Evolutionary conservation across 2,888 invertebrate species (phyloP), one percentile per base, ranked within the genome.

Genomic region (Mesodorylaimus sp.): DNA sequence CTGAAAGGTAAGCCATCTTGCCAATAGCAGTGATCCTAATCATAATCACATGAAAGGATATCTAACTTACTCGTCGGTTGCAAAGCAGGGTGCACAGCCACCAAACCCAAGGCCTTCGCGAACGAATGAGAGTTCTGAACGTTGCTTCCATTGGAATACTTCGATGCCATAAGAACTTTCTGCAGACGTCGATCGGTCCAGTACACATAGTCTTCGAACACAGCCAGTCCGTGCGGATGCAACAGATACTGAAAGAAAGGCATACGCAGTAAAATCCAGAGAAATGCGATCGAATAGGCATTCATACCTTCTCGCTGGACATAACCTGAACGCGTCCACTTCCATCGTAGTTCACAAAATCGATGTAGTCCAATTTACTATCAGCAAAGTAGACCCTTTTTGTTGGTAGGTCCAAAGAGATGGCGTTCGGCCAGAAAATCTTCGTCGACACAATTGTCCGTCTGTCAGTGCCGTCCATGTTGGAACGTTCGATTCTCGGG

Each of bases 391-490:
- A 97, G 0, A 97, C 79, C 45, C 93, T 72, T 62, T 82, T 81
- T 1, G 82, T 91, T 0, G 93, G 82, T 23, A 86, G 83, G 64
- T 97, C 97, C 2, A 97, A 70, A 0, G 95, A 86, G n/a, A 97
- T 71, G 0, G 93, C 93, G 65, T 93, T 95, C 0, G 95, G 95
- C 93, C 93, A 95, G 70, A 87, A 93, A 54, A 97, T 86, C 66
- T 91, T 91, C 0, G 86, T 87, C 41, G 79, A 19, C 3, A 50
- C 50, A 16, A 50, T 16, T 2, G 32, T 23, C 24, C 25, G 76
- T 3, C 91, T 76, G 60, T 80, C 80, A 0, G 79, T 79, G 0
- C 95, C 95, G 65, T 97, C 95, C 85, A 97, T 84, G 19, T 89
- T 89, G 3, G 89, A 81, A 51, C 91, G 74, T 66, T 97, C 95